These are phyloP conservation scores for Taeniopygia guttata DNA, from an alignment of 2,797 vertebrate genomes.

Conservation along the genomic window DNA sequence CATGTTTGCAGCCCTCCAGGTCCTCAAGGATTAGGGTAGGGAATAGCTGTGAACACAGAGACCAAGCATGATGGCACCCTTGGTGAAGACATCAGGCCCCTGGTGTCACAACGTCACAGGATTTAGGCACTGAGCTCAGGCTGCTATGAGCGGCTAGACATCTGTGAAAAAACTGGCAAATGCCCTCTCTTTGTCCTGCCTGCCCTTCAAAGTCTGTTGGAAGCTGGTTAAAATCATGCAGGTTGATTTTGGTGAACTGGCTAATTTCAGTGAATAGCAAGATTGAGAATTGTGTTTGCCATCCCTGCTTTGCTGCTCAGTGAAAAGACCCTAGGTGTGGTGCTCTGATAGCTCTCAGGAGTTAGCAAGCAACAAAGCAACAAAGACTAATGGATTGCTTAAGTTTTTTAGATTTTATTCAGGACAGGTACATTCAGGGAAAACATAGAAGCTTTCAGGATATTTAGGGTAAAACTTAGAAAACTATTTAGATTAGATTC, in stretches of 20 bases:
- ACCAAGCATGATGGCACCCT: background rate
- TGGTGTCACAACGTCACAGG: accelerated
- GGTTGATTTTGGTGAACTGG: background rate
- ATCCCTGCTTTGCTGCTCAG: background rate
- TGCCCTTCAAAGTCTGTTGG: background rate
- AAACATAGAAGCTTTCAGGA: background rate
- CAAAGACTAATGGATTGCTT: background rate
- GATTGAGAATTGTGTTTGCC: background rate
- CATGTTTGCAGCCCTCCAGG: no score
- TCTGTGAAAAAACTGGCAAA: background rate
- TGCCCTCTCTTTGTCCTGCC: background rate
- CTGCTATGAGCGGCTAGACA: background rate
- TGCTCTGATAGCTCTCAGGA: background rate
- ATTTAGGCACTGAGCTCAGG: background rate
- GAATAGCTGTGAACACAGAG: background rate
- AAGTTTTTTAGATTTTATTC: background rate
- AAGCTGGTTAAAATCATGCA: background rate
- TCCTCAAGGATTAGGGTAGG: background rate
- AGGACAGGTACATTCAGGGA: background rate
- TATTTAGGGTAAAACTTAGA: background rate
- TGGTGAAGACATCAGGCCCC: background rate
- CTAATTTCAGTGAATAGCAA: background rate
- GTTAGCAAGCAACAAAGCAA: background rate
- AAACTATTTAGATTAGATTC: background rate
- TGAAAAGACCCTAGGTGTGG: background rate